Evolutionary conservation across 1,140 invertebrate species (phyloP), one percentile per base, ranked within the genome.

Genomic region (Antheraea mylitta): DNA sequence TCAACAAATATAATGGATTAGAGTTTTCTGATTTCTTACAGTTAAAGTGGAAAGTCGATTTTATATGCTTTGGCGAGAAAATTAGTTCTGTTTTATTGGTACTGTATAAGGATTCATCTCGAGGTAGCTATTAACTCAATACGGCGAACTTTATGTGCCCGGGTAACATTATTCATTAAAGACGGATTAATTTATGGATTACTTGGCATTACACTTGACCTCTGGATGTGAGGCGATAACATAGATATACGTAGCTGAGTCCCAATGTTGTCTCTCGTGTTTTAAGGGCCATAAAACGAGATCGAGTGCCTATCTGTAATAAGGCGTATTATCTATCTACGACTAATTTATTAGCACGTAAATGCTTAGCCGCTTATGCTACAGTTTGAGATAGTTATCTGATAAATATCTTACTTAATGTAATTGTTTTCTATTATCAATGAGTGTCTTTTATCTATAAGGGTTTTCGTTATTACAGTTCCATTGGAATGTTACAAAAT

Each of bases 21-120:
- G 22, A 42, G 8, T 42, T 53, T 53, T 53, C 16, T 0, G 45
- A 13, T 53, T 16, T 53, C 45, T 16, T 53, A 53, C 13, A 53
- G 16, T 53, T 53, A 53, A 53, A 53, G 9, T 16, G 7, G 59
- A 61, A 61, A 61, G 30, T 8, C 30, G 11, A 37, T 36, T 63
- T 37, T 36, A 16, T 36, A 16, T 7, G 38, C 30, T 65, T 48
- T 38, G 11, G 19, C 6, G 64, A 18, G 13, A 18, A 38, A 18
- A 65, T 65, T 48, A 65, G 64, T 22, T 45, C 30, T 45, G 11
- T 65, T 65, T 65, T 65, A 65, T 65, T 65, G 64, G 64, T 18
- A 38, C 48, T 38, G 64, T 65, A 65, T 65, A 45, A 48, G 45
- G 42, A 19, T 48, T 9, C 38, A 45, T 65, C 64, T 65, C 42